Base-by-base conservation (phyloP, 2,797 vertebrate species). In the Apogon talboti region DNA sequence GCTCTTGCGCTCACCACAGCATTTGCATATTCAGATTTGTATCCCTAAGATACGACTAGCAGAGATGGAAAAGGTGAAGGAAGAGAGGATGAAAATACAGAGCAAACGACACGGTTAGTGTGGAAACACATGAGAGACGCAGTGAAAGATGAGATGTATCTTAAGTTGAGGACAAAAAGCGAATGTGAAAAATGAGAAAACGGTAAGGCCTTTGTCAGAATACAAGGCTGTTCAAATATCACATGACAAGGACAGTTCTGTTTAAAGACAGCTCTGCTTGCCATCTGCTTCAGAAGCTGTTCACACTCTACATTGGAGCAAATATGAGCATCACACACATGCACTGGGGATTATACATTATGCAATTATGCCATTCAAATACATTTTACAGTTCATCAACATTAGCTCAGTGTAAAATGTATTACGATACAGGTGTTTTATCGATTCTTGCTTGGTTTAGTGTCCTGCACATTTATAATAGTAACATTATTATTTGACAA, bases 11-110 rank as follows among this genome's bases (percentile, higher is more conserved):
- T 78, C 76, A 73, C 75, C 81, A 48, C 40, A 0, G 30, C 53
- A 91, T 95, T 94, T 94, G 87, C 90, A 94, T 94, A 91, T 87
- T 86, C 76, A 85, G 85, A 93, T 94, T 85, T 84, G 83, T 84
- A 85, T 92, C 75, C 52, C 41, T 51, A 57, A 77, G 77, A 83
- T 74, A 81, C 21, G 48, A 58, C 56, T 51, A 7, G 74, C 52
- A 71, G 45, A 56, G 60, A 64, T 16, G 28, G 44, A 47, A 61
- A 63, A 16, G 19, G 35, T 7, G 8, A 28, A 19, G 16, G 48
- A 7, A 44, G 24, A n/a, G 40, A 58, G 21, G 42, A 43, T 50
- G 35, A 2, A 47, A 42, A 66, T 35, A 43, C 71, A 74, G 40
- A 37, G 53, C 14, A 44, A 47, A 45, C n/a, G 38, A 35, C 40